A percentile compares a stretch with the other conserved stretches of the same genome.
Conservation (phyloP, 1,140 invertebrate genomes). For the Drosophila seguyi region DNA sequence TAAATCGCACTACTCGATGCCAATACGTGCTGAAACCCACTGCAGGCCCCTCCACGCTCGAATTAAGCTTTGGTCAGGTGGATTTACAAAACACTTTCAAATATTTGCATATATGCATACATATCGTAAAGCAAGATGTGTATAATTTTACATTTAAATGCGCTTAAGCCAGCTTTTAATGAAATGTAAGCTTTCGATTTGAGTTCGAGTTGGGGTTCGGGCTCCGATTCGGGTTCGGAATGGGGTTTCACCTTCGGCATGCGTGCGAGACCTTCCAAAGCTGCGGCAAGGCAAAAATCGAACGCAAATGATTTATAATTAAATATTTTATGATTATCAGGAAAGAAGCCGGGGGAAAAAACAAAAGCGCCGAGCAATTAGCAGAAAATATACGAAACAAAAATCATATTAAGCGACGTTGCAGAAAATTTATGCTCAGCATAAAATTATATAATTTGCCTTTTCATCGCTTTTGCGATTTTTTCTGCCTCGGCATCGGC, state of each 20-base stretch:
- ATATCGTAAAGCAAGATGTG: conserved; percentile 61
- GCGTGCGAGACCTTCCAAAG: conserved; percentile 70
- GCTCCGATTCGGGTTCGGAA: conserved; percentile 34
- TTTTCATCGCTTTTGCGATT: conserved; percentile 19
- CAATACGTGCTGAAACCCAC: conserved; percentile 29
- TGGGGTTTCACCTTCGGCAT: conserved; percentile 73
- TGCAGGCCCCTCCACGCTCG: not conserved
- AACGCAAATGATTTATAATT: conserved; percentile 80
- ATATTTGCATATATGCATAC: conserved; percentile 71
- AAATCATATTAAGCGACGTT: conserved; percentile 62
- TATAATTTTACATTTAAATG: conserved; percentile 79
- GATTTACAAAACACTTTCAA: conserved; percentile 66
- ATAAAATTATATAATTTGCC: conserved; percentile 43
- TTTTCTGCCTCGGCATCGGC: not conserved
- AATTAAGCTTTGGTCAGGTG: conserved; percentile 52
- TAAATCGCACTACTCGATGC: conserved; percentile 16
- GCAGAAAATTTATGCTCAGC: conserved; percentile 67
- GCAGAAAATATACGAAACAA: conserved; percentile 50
- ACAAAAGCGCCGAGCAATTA: conserved; percentile 48
- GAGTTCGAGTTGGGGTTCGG: conserved; percentile 20
- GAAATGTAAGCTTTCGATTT: conserved; percentile 75
- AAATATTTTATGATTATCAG: conserved; percentile 80
- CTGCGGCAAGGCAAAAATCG: conserved; percentile 45
- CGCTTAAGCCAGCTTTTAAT: conserved; percentile 74
- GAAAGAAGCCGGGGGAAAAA: conserved; percentile 33